Conservation (phyloP, 2,113 vertebrate genomes). For the Oryctolagus cuniculus region DNA sequence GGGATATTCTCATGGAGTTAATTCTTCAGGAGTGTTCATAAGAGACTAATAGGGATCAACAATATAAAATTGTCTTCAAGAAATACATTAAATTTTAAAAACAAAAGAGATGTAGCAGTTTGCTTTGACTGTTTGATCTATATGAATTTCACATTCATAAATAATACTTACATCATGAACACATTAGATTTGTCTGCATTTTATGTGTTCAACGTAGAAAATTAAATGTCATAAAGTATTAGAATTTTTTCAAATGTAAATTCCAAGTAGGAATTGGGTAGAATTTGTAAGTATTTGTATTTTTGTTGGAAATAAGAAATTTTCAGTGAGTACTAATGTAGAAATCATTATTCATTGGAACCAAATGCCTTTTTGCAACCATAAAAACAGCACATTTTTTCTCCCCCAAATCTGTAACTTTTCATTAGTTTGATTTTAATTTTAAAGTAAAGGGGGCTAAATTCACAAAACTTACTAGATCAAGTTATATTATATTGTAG, state of each 20-base stretch:
- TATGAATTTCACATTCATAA: conserved; percentile 39
- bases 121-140: conserved; percentile 10
- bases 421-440: conserved; percentile 21
- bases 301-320: conserved; percentile 37
- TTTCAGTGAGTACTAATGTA: conserved; percentile 14
- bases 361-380: background rate
- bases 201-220: conserved; percentile 48
- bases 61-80: conserved; percentile 1
- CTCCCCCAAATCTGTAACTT: background rate
- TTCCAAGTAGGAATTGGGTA: background rate
- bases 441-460: conserved; percentile 12
- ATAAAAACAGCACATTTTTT: background rate
- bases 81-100: conserved; percentile 24
- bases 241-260: conserved; percentile 44
- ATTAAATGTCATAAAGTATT: conserved; percentile 47
- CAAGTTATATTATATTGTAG: background rate
- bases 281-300: conserved; percentile 48
- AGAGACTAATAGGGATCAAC: background rate
- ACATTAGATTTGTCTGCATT: background rate
- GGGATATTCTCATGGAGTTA: background rate
- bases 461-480: background rate
- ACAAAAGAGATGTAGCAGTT: background rate
- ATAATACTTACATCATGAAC: background rate
- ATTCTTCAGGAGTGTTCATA: background rate
- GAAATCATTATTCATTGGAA: background rate